Base-by-base conservation (phyloP, 2,113 vertebrate genomes). In the Aramus guarauna region DNA sequence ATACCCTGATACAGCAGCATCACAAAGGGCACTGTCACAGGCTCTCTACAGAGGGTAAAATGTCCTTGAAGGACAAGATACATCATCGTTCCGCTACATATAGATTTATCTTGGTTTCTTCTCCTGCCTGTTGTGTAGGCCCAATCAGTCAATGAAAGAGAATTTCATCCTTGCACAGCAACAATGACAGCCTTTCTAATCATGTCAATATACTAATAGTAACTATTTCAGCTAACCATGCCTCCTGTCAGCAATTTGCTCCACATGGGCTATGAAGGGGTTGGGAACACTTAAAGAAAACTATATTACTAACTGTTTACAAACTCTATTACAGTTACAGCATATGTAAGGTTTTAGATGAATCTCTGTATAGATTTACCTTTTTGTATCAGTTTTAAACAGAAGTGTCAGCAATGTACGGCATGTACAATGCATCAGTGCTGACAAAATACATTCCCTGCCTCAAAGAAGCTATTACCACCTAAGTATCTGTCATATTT, bases 181-280 rank as follows among this genome's bases (percentile, higher is more conserved):
- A 94, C 77, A 84, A 63, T 26, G 53, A 68, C 69, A 86, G 58
- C 26, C 36, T 37, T 50, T 55, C 64, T 74, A 86, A 95, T 89
- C 76, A 85, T 1, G 14, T 73, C 89, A 90, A 69, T 90, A 87
- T 48, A 87, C 94, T 94, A 94, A 93, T 14, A 91, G 90, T 79
- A 87, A 96, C 84, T 93, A 82, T 85, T 92, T 64, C 90, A 93
- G 85, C 45, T 78, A 82, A 63, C 32, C 43, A 4, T 4, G 1
- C 18, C 47, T 62, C 36, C 74, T 48, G 45, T 45, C 87, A 90
- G 90, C 66, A 93, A 45, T 76, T 60, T 69, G 53, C 58, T 73
- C 41, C 69, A 64, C 50, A 9, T 6, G 9, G 63, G 47, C 63
- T 83, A 41, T 4, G 47, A 81, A 90, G 18, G 20, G 23, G 23